These are phyloP conservation scores for Sitodiplosis mosellana DNA, from an alignment of 1,140 invertebrate species.

Conservation along the genomic window DNA sequence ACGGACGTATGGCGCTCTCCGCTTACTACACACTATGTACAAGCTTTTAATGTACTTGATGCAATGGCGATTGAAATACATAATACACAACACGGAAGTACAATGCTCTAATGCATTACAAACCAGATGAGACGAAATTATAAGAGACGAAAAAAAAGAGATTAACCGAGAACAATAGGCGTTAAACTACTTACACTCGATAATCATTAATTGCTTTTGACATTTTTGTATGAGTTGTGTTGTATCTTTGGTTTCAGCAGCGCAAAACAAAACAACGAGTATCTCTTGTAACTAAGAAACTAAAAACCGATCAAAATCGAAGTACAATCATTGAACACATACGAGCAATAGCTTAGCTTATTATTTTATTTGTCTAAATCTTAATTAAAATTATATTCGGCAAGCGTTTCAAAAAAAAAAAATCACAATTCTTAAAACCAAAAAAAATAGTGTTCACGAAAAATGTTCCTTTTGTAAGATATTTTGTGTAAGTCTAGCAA, in stretches of 20 bases:
- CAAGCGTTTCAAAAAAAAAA: background rate
- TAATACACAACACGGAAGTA: background rate
- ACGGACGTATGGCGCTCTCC: no score
- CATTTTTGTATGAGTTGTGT: background rate
- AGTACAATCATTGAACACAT: background rate
- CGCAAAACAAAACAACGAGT: no score
- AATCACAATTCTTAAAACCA: no score
- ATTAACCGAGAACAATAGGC: no score
- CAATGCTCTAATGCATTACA: no score
- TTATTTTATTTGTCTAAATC: background rate
- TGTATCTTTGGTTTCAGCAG: background rate
- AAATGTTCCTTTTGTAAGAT: no score
- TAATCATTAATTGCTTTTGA: slow-evolving; percentile 19
- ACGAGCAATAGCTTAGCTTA: background rate
- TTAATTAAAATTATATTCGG: background rate
- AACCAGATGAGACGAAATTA: no score
- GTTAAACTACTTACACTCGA: slow-evolving; percentile 16
- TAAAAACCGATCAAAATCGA: background rate
- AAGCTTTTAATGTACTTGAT: background rate
- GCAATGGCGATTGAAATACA: background rate
- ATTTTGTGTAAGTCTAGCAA: no score
- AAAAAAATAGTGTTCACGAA: no score
- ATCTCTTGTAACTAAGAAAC: background rate
- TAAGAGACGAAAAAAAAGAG: no score
- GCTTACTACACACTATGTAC: background rate